phyloP scores from a whole-genome alignment of 2,113 vertebrate species.

The Halcyon malimbica region DNA sequence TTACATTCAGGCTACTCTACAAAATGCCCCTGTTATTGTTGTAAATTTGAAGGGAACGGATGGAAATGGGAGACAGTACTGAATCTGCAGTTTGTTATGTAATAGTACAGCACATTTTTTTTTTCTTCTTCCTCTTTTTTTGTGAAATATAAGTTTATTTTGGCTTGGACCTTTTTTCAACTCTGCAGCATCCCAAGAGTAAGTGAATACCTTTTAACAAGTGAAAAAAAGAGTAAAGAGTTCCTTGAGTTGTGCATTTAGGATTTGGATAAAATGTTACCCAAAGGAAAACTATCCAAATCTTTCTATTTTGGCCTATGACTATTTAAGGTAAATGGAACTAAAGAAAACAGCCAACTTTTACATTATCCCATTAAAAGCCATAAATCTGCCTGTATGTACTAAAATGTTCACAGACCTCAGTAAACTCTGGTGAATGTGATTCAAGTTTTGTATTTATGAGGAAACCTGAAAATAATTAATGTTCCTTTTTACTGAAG shows the following conservation, averaged over 20 bases:
- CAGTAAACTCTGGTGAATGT: background rate
- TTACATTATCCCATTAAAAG: background rate
- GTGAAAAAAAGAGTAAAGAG: background rate
- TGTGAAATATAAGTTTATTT: background rate
- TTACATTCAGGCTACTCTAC: background rate
- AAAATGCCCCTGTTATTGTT: background rate
- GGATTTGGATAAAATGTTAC: background rate
- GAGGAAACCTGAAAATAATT: background rate
- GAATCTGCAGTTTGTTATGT: background rate
- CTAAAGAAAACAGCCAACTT: background rate
- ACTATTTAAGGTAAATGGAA: background rate
- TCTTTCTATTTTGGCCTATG: background rate
- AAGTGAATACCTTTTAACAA: background rate
- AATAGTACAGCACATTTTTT: background rate
- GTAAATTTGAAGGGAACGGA: background rate
- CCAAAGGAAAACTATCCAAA: background rate
- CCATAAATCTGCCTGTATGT: background rate
- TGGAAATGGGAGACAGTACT: background rate
- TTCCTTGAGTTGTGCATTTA: background rate
- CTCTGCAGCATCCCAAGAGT: background rate
- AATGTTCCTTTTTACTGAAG: background rate
- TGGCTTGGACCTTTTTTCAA: background rate
- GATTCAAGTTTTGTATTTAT: background rate
- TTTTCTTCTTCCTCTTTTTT: background rate
- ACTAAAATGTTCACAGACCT: background rate